These are phyloP conservation scores for Rhagium mordax DNA, from an alignment of 2,888 invertebrate species.

Conservation along the genomic window DNA sequence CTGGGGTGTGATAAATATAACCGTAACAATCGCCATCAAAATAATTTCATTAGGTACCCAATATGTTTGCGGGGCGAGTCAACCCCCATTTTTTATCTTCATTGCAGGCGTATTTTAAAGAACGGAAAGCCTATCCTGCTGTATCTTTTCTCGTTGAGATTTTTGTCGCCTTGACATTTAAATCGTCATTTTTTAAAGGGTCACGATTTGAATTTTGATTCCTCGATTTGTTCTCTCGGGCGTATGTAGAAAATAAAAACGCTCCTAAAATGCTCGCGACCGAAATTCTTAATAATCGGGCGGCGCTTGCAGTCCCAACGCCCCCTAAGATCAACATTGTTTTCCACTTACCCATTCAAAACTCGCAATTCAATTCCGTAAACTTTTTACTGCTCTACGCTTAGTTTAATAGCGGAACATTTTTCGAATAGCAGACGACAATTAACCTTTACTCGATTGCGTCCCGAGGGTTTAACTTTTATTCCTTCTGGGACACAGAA, in stretches of 20 bases:
- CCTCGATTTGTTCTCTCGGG: no score
- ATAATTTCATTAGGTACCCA: neutral
- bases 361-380: conserved; percentile 31
- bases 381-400: conserved; percentile 31
- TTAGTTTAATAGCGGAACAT: conserved; percentile 31
- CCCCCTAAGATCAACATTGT: conserved; percentile 33
- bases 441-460: conserved; percentile 39
- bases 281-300: neutral
- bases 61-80: no score
- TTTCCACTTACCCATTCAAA: conserved; percentile 41
- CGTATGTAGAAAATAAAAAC: neutral
- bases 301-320: neutral
- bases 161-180: no score
- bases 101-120: no score
- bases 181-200: no score
- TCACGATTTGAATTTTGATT: no score
- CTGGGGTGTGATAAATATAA: neutral
- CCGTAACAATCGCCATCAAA: neutral
- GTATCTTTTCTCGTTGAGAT: no score
- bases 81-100: no score
- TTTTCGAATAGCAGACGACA: conserved; percentile 40
- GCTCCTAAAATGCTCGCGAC: no score
- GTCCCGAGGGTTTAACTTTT: conserved; percentile 26
- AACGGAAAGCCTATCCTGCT: no score
- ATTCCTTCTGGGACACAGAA: conserved; percentile 2